Conservation (phyloP, 2,113 vertebrate genomes). For the Balaeniceps rex region DNA sequence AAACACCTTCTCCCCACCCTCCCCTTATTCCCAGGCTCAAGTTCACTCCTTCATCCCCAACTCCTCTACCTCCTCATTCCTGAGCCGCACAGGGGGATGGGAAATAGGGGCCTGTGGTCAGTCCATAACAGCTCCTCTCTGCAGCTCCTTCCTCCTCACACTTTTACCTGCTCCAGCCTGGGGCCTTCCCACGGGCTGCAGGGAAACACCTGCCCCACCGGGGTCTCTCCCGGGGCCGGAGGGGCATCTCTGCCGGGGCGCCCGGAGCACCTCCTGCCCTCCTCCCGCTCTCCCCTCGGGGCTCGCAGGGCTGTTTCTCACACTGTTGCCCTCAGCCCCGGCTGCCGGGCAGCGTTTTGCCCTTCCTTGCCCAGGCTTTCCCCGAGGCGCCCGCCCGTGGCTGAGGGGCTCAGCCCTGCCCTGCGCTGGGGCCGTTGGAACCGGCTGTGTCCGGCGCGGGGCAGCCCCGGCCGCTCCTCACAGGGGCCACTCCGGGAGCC, state of each 20-base stretch:
- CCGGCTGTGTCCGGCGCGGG: no score
- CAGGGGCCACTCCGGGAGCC: not conserved
- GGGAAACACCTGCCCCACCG: accelerated
- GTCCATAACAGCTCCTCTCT: not conserved
- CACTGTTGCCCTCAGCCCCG: no score
- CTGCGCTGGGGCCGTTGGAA: no score
- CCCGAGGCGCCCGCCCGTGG: no score
- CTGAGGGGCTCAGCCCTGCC: no score
- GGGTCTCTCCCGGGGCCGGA: no score
- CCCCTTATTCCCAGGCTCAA: not conserved
- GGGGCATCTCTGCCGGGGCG: not conserved
- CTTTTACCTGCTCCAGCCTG: accelerated
- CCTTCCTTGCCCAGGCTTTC: no score
- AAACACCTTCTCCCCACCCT: no score
- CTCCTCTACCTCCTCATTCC: no score
- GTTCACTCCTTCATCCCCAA: not conserved
- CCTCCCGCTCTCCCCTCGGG: not conserved
- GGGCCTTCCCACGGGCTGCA: accelerated
- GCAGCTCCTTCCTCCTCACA: accelerated
- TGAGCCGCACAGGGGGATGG: accelerated
- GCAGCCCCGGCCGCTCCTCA: not conserved
- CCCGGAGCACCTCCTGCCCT: not conserved
- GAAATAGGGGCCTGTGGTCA: accelerated
- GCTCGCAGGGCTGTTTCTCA: no score
- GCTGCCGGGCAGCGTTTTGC: no score